Base-by-base conservation (phyloP, 2,797 vertebrate genomes). In the Fundulus diaphanus region DNA sequence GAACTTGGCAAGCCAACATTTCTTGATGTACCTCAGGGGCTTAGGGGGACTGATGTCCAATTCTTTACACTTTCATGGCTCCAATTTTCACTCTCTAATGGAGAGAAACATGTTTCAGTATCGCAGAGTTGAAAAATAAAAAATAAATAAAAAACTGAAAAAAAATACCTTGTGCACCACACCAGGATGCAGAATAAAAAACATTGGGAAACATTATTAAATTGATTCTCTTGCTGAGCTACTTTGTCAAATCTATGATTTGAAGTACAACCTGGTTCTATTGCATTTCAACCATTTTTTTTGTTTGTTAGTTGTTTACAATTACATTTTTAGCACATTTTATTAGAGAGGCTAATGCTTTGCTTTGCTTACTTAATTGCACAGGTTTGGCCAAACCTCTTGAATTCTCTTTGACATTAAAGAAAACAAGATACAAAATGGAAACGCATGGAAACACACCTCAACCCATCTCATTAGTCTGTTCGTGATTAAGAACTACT, bases 11-110 rank as follows among this genome's bases (percentile, higher is more conserved):
- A 80, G 79, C 72, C 44, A 69, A 78, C 84, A 67, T 80, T 88
- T 87, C 77, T 79, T 85, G 82, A 93, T 88, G 87, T 86, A 87
- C 88, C 87, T 88, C 82, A 61, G 84, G 84, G 87, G 75, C 88
- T 87, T 74, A 27, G 74, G 74, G 72, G 84, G 82, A 79, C 81
- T 79, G 85, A 89, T 87, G 90, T 93, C 81, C 90, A 90, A 91
- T 93, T 93, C 82, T 93, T 93, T 89, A 91, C 87, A 93, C 89
- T 88, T 91, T 78, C 85, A 75, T 90, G 86, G 78, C 77, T 93
- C 82, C 89, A 91, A 91, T 88, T 91, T 93, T 90, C 85, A 66
- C 86, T 90, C 89, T 87, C 86, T 93, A 93, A 93, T 93, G 86
- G 90, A 92, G 82, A 83, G 79, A 88, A 90, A 91, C 86, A 88